Percentiles rank a stretch among this genome's conserved stretches.
phyloP scores from a whole-genome alignment of 2,113 vertebrate genomes.

The Paratilapia polleni region DNA sequence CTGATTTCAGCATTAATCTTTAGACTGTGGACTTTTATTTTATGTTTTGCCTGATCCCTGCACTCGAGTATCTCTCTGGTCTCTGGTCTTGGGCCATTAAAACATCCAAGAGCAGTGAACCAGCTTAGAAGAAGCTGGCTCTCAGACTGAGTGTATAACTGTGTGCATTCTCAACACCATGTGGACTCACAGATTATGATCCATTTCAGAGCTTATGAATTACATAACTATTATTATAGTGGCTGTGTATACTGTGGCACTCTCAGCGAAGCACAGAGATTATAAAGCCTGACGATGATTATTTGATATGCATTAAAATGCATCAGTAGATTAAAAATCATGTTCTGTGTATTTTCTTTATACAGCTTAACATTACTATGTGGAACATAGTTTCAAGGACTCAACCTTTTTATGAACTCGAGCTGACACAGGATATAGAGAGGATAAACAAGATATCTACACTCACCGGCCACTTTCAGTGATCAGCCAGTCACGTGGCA shows the following conservation, averaged over 20 bases:
- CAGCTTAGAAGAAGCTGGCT: background rate
- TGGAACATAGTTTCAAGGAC: background rate
- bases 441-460: background rate
- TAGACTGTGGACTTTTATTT: background rate
- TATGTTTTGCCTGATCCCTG: too few species aligned
- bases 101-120: background rate
- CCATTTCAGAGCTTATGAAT: constrained; percentile 38
- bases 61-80: too few species aligned
- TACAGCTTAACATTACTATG: background rate
- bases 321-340: constrained; percentile 14
- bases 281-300: constrained; percentile 22
- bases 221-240: constrained; percentile 31
- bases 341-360: background rate
- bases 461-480: background rate
- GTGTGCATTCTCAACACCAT: background rate
- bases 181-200: constrained; percentile 4
- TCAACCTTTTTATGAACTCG: background rate
- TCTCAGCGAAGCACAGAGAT: background rate
- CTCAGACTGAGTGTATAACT: background rate
- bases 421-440: background rate
- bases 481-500: background rate
- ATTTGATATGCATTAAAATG: background rate
- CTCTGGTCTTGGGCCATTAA: too few species aligned
- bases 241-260: background rate
- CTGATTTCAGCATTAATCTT: background rate